Conservation (phyloP, 2,113 vertebrate genomes). For the Clarias macrocephalus region DNA sequence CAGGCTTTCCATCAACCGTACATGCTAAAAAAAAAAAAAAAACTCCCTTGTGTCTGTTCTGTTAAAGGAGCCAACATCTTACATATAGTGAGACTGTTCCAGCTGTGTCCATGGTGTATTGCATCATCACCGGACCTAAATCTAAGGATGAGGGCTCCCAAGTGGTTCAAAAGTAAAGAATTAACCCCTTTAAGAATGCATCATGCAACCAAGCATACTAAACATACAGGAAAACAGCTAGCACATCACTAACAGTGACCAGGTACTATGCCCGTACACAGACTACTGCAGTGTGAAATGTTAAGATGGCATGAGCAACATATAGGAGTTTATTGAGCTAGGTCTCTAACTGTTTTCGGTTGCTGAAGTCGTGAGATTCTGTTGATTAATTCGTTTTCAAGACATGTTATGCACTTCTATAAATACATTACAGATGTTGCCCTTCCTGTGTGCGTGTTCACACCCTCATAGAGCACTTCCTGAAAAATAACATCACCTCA, state of each 20-base stretch:
- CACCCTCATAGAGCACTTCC: not conserved
- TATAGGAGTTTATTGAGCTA: not conserved
- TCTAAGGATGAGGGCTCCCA: too few species aligned
- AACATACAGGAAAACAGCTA: not conserved
- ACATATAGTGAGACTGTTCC: not conserved
- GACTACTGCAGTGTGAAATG: not conserved
- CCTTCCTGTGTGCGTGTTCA: not conserved
- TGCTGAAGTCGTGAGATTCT: not conserved
- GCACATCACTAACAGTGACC: not conserved
- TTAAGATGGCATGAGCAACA: not conserved
- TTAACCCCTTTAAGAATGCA: not conserved
- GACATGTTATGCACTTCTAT: not conserved
- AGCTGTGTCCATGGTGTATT: not conserved
- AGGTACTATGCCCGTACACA: not conserved
- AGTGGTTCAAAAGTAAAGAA: too few species aligned
- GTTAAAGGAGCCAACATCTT: too few species aligned
- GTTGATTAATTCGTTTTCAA: not conserved
- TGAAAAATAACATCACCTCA: not conserved
- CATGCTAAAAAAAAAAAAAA: not conserved
- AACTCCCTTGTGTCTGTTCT: not conserved
- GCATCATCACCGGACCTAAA: too few species aligned
- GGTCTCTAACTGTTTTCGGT: not conserved
- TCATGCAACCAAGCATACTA: not conserved
- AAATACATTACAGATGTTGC: not conserved
- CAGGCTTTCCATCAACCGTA: conserved; percentile 1